Conservation (phyloP, 2,113 vertebrate species). For the Aptenodytes forsteri region DNA sequence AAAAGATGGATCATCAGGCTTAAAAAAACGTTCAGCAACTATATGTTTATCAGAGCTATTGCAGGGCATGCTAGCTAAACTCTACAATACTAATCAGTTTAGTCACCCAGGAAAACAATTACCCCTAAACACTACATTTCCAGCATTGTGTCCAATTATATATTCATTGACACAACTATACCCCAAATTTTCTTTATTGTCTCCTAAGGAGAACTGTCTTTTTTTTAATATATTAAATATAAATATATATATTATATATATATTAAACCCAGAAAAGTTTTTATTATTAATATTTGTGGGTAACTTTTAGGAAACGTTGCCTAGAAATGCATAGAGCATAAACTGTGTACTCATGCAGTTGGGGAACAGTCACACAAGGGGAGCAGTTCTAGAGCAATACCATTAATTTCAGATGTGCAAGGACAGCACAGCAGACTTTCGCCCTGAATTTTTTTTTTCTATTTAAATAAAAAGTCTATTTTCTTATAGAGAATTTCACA, state of each 20-base stretch:
- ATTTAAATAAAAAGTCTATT: background rate
- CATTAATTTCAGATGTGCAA: background rate
- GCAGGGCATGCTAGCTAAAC: background rate
- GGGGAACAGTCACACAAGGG: background rate
- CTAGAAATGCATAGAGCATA: background rate
- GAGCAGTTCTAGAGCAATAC: background rate
- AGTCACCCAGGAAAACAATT: background rate
- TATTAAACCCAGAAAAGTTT: background rate
- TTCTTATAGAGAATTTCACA: background rate
- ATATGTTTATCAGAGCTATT: background rate
- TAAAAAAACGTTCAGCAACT: background rate
- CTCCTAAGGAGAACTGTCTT: background rate
- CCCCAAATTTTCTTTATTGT: background rate
- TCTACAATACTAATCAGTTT: background rate
- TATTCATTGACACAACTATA: background rate
- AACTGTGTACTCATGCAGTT: rapidly evolving
- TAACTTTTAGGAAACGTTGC: background rate
- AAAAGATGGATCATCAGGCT: background rate
- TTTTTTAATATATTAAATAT: background rate
- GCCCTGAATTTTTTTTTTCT: background rate
- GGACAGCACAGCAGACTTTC: background rate
- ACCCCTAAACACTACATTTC: background rate
- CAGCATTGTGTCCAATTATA: background rate
- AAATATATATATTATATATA: too few species aligned
- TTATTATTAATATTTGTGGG: background rate